Evolutionary conservation across 1,140 invertebrate species (phyloP), one percentile per base, ranked within the genome.

Genomic region (Potamilus streckersoni): DNA sequence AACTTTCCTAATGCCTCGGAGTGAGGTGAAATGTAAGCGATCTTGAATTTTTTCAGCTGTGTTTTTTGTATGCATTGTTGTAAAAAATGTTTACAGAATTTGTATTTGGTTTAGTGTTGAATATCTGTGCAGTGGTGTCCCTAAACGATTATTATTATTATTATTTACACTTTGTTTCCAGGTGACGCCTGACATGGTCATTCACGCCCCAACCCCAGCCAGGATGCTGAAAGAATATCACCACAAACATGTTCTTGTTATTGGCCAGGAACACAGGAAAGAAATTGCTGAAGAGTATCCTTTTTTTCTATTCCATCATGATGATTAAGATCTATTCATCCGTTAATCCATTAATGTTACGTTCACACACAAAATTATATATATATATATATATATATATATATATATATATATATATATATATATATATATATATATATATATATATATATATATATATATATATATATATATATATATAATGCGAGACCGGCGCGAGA

Each of bases 231-330:
- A 79, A 23, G 78, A 92, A 72, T 93, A 93, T 85, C 93, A 94
- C 79, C 86, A 94, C 77, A 94, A 94, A 81, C 92, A 92, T 80
- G 91, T 93, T 13, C 85, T 95, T 0, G 92, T 94, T 66, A 93
- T 92, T 23, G 94, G 94, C n/a, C 94, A 95, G 85, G 93, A 94
- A 17, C 92, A 92, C 19, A 88, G 93, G 15, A 87, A 85, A 71
- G 92, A 93, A 80, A 94, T 95, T 77, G 93, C 93, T 4, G 89
- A 91, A 79, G 93, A 83, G 82, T 83, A 83, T 83, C 82, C 82
- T 79, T 90, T 15, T 82, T 80, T 76, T 58, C 17, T 38, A 3
- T 38, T 49, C 11, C 38, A 49, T 0, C 38, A 49, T 11, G 11
- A 49, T 49, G 11, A 49, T 0, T 49, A 0, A 49, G 38, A 4